A percentile compares a stretch with the other conserved stretches of the same genome.
Evolutionary conservation across 2,888 invertebrate species (phyloP).

Genomic region (Oscheius sp.): DNA sequence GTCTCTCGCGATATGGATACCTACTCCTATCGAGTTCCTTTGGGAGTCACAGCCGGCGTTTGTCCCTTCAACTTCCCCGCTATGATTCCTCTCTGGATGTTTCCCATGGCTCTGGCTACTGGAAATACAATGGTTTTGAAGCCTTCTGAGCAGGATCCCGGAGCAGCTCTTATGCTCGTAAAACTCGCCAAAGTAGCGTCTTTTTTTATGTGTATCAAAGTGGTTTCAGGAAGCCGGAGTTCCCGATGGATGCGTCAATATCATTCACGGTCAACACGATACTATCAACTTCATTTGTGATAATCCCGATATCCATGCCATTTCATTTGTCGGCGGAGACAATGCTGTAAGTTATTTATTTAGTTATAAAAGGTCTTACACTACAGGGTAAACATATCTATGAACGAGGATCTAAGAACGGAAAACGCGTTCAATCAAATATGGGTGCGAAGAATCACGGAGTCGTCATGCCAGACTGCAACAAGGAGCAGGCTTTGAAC

Average conservation of each 20-base stretch:
- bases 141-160: constrained; percentile 97
- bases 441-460: constrained; percentile 99
- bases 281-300: constrained; percentile 97
- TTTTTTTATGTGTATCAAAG: background rate
- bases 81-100: constrained; percentile 97
- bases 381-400: constrained; percentile 89
- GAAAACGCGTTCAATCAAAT: constrained; percentile 95
- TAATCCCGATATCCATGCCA: constrained; percentile 91
- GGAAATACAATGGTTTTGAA: constrained; percentile 93
- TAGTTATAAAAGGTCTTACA: background rate
- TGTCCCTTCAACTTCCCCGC: constrained; percentile 78
- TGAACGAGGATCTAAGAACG: constrained; percentile 85
- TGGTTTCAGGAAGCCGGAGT: constrained; percentile 80
- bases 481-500: constrained; percentile 93
- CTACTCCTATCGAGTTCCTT: constrained; percentile 86
- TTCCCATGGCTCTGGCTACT: constrained; percentile 79
- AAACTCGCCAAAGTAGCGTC: constrained; percentile 81
- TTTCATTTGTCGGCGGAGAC: constrained; percentile 98
- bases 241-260: constrained; percentile 93
- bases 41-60: constrained; percentile 85
- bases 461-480: constrained; percentile 93
- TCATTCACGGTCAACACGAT: constrained; percentile 91
- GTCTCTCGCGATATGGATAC: constrained; percentile 94
- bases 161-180: constrained; percentile 92
- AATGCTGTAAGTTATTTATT: constrained; percentile 78